A percentile compares a stretch with the other conserved stretches of the same genome.
These are phyloP conservation scores for Lithosia quadra DNA, from an alignment of 2,888 invertebrate species.

Conservation along the genomic window DNA sequence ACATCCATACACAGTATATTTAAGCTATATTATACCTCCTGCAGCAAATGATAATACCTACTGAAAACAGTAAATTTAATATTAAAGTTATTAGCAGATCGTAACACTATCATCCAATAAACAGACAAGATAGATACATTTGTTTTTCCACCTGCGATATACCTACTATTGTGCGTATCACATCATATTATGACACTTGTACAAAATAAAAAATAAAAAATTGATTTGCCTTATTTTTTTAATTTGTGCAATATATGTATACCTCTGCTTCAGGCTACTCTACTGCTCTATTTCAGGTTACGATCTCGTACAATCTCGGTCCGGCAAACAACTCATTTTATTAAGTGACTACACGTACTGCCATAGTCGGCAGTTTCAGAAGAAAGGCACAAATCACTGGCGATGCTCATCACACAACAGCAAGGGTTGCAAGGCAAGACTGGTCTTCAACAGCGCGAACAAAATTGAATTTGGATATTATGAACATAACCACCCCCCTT, in stretches of 20 bases:
- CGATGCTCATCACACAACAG: conserved; percentile 40
- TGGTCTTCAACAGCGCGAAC: conserved; percentile 27
- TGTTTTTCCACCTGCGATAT: neutral
- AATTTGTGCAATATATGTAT: too few species aligned
- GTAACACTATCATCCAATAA: too few species aligned
- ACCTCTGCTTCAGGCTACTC: too few species aligned
- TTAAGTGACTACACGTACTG: conserved; percentile 35
- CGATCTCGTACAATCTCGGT: conserved; percentile 21
- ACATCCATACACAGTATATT: too few species aligned
- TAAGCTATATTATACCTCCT: too few species aligned
- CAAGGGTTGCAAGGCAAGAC: conserved; percentile 31
- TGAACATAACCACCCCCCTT: conserved; percentile 20
- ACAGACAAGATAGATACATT: too few species aligned
- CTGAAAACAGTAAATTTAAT: too few species aligned
- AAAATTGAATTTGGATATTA: conserved; percentile 15
- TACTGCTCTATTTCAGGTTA: conserved; percentile 11
- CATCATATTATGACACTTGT: too few species aligned
- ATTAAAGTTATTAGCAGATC: too few species aligned
- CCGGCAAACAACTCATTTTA: conserved; percentile 26
- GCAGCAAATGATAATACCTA: too few species aligned
- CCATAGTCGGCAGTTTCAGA: conserved; percentile 2
- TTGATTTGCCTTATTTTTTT: too few species aligned
- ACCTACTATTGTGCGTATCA: neutral
- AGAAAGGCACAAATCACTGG: conserved; percentile 28
- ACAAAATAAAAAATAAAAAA: neutral